These are phyloP conservation scores for Thryonomys swinderianus DNA, from an alignment of 2,113 vertebrate species.

Conservation along the genomic window DNA sequence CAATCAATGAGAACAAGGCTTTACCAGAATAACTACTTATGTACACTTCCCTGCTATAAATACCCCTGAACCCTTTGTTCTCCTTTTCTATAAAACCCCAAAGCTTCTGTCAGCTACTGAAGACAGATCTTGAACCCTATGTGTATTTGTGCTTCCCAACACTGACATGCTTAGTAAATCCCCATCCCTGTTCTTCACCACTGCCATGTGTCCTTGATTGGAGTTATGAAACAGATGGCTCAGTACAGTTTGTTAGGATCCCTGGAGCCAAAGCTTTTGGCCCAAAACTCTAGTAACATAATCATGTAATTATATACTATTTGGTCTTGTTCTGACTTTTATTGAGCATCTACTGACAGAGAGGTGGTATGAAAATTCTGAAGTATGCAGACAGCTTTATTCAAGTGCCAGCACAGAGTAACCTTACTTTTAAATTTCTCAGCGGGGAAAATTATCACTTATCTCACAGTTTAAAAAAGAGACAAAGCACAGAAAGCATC, in stretches of 20 bases:
- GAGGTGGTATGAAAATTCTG: neutral
- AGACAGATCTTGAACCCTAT: neutral
- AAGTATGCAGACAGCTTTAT: neutral
- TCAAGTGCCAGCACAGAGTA: neutral
- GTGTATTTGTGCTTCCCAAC: neutral
- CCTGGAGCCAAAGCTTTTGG: neutral
- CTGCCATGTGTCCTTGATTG: neutral
- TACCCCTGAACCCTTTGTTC: neutral
- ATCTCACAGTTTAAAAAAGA: neutral
- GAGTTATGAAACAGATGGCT: neutral
- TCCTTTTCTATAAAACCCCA: neutral
- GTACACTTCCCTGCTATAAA: neutral
- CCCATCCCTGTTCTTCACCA: neutral
- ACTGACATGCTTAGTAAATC: neutral
- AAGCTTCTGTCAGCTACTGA: neutral
- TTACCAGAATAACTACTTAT: neutral
- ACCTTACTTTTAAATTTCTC: slow-evolving; percentile 8
- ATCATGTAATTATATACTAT: neutral
- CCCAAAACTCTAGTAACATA: neutral
- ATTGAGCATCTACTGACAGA: neutral
- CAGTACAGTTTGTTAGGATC: neutral
- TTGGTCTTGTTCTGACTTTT: slow-evolving; percentile 37
- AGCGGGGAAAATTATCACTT: neutral
- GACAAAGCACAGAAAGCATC: slow-evolving; percentile 9
- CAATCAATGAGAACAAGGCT: neutral